Evolutionary conservation across 2,113 vertebrate species (phyloP).

Genomic region (Pagrus major): DNA sequence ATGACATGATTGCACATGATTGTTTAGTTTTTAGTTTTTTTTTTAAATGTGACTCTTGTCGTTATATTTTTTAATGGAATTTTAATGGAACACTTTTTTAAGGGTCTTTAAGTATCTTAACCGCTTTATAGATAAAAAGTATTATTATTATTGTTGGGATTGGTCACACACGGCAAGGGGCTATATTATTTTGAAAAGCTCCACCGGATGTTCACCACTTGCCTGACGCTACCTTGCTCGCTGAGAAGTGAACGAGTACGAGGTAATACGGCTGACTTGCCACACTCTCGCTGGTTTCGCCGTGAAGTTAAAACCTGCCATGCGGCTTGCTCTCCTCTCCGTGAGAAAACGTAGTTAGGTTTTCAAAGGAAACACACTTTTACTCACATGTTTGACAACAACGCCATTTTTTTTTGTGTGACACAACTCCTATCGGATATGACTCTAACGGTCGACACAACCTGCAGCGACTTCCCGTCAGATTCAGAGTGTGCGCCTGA

Average conservation of each 20-base stretch:
- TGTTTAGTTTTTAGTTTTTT: neutral
- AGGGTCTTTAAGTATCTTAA: no score
- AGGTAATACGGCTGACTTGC: neutral
- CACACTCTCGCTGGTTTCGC: slow-evolving; percentile 33
- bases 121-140: no score
- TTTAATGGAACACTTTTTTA: no score
- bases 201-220: neutral
- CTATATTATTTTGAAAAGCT: slow-evolving; percentile 60
- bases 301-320: slow-evolving; percentile 40
- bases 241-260: neutral
- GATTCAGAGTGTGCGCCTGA: neutral
- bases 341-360: neutral
- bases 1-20: neutral
- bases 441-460: slow-evolving; percentile 8
- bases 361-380: neutral
- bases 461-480: slow-evolving; percentile 31
- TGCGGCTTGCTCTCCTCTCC: neutral
- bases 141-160: no score
- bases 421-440: slow-evolving; percentile 9
- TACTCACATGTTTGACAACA: neutral
- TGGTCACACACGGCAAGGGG: no score
- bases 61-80: no score
- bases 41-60: neutral
- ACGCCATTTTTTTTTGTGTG: neutral
- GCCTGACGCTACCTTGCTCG: neutral